Conservation (phyloP, 2,113 vertebrate genomes). For the Clarias batrachus region DNA sequence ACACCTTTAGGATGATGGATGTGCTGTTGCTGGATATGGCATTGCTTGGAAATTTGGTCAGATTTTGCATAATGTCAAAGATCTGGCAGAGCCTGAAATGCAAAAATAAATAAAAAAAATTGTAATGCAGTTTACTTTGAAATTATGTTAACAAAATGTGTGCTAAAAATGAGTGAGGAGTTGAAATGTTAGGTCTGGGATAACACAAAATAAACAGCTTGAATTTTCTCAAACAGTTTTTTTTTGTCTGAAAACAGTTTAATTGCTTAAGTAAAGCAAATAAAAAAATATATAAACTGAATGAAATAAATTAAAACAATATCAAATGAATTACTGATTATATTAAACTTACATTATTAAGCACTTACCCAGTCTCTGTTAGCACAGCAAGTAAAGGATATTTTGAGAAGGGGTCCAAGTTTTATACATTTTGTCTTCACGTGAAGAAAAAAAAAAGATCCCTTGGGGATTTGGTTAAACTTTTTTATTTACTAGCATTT, state of each 20-base stretch:
- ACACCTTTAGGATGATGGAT: conserved; percentile 68
- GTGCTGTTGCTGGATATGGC: conserved; percentile 53
- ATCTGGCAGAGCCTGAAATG: conserved; percentile 15
- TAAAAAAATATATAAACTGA: background rate
- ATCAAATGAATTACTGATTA: background rate
- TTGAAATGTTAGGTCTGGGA: background rate
- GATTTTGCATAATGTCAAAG: conserved; percentile 66
- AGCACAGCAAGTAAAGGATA: no score
- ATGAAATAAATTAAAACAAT: background rate
- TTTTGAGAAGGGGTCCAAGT: no score
- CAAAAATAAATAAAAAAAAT: background rate
- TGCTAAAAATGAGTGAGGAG: background rate
- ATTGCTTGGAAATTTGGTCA: conserved; percentile 59
- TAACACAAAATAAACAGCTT: background rate
- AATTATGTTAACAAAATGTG: background rate
- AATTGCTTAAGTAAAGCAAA: background rate
- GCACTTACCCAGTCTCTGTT: no score
- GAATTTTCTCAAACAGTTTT: background rate
- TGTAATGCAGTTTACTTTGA: background rate
- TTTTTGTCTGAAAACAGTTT: background rate
- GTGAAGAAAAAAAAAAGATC: no score
- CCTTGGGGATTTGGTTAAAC: no score
- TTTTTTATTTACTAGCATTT: no score
- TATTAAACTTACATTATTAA: no score
- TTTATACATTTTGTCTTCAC: no score